Evolutionary conservation across 2,797 vertebrate genomes (phyloP).

Genomic region (Diplodus sargus): DNA sequence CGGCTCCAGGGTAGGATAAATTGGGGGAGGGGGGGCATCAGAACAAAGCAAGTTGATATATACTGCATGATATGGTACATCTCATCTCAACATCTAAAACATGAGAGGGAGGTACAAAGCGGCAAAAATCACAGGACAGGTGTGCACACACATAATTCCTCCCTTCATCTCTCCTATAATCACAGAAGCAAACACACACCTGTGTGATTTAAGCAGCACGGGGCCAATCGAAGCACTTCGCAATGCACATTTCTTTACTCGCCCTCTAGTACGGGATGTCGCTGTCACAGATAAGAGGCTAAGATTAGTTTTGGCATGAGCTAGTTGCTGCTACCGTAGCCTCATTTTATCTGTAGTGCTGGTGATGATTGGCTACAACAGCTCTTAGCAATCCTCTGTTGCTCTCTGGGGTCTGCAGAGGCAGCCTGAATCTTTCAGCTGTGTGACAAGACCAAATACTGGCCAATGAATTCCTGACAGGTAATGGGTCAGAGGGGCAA

Average conservation of each 20-base stretch:
- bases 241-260: slow-evolving; percentile 35
- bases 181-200: slow-evolving; percentile 45
- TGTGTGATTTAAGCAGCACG: slow-evolving; percentile 36
- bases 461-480: slow-evolving; percentile 37
- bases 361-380: slow-evolving; percentile 57
- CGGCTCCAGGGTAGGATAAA: slow-evolving; percentile 26
- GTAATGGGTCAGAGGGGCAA: slow-evolving; percentile 14
- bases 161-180: slow-evolving; percentile 51
- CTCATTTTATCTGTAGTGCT: slow-evolving; percentile 60
- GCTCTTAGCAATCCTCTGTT: slow-evolving; percentile 52
- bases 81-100: slow-evolving; percentile 34
- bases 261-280: slow-evolving; percentile 43
- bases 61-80: slow-evolving; percentile 34
- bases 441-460: slow-evolving; percentile 47
- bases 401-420: slow-evolving; percentile 34
- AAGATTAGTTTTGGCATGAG: slow-evolving; percentile 64
- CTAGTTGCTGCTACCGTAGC: slow-evolving; percentile 41
- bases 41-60: slow-evolving; percentile 48
- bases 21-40: slow-evolving; percentile 8
- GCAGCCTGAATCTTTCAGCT: slow-evolving; percentile 41
- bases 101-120: slow-evolving; percentile 44
- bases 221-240: slow-evolving; percentile 28
- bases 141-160: slow-evolving; percentile 33
- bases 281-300: slow-evolving; percentile 63
- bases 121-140: slow-evolving; percentile 27